phyloP scores from a whole-genome alignment of 1,140 invertebrate species.

The Cherax quadricarinatus region DNA sequence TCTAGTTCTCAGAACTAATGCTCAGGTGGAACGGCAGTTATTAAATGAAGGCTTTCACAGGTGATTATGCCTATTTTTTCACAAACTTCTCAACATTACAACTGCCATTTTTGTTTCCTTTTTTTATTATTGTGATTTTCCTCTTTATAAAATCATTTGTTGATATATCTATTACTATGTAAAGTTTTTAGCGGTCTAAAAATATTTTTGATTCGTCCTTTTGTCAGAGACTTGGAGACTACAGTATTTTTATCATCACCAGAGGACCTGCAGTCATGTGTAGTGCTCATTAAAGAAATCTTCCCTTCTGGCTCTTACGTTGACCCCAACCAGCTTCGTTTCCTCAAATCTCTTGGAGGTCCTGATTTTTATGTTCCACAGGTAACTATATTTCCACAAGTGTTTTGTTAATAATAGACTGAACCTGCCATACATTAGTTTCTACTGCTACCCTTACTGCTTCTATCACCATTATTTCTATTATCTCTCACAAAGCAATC shows the following conservation, averaged over 20 bases:
- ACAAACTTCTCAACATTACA: too few species aligned
- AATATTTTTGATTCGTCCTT: background rate
- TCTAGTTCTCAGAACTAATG: slow-evolving; percentile 40
- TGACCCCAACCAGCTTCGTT: slow-evolving; percentile 45
- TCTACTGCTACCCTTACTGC: too few species aligned
- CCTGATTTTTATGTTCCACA: slow-evolving; percentile 54
- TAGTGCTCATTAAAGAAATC: slow-evolving; percentile 46
- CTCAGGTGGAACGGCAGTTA: slow-evolving; percentile 46
- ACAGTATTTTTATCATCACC: slow-evolving; percentile 48
- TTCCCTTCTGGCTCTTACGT: slow-evolving; percentile 44
- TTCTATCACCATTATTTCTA: too few species aligned
- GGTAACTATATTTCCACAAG: background rate
- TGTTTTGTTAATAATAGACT: too few species aligned
- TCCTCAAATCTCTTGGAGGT: slow-evolving; percentile 33
- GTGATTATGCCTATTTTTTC: background rate
- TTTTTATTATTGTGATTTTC: too few species aligned
- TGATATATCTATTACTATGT: background rate
- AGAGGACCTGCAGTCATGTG: slow-evolving; percentile 33
- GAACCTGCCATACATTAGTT: too few species aligned
- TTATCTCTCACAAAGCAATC: too few species aligned
- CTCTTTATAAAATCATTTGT: too few species aligned
- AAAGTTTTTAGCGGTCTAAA: too few species aligned
- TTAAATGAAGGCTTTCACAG: slow-evolving; percentile 54
- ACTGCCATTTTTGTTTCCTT: too few species aligned
- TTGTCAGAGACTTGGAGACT: slow-evolving; percentile 47